These are phyloP conservation scores for Tragelaphus scriptus DNA, from an alignment of 2,113 vertebrate genomes.

Conservation along the genomic window DNA sequence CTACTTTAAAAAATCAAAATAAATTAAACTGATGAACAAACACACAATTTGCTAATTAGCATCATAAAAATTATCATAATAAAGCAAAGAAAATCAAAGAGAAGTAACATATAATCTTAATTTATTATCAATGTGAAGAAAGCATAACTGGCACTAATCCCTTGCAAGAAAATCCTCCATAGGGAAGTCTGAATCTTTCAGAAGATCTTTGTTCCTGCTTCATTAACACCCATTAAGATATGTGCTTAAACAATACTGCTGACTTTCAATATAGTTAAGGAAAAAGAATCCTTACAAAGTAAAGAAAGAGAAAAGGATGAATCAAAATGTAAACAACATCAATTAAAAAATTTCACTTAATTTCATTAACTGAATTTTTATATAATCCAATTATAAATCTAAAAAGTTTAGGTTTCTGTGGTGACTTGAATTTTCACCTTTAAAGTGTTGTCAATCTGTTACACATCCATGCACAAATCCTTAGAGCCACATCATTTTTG, in stretches of 20 bases:
- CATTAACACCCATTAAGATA: not conserved
- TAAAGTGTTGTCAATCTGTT: not conserved
- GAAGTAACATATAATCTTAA: not conserved
- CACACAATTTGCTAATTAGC: not conserved
- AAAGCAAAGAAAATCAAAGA: not conserved
- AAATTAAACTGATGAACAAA: not conserved
- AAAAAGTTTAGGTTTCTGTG: not conserved
- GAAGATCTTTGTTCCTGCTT: not conserved
- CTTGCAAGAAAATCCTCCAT: not conserved
- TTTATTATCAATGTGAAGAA: not conserved
- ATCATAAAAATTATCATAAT: not conserved
- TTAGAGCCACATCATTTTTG: constrained; percentile 5
- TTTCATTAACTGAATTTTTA: not conserved
- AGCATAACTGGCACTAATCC: not conserved
- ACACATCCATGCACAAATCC: constrained; percentile 2
- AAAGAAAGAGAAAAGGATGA: not conserved
- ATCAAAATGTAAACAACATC: not conserved
- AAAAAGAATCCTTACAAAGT: not conserved
- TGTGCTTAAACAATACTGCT: not conserved
- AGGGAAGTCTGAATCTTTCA: not conserved
- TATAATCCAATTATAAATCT: not conserved
- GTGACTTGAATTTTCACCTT: not conserved
- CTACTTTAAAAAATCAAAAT: not conserved
- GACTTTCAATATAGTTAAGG: not conserved
- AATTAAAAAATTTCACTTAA: not conserved